phyloP scores from a whole-genome alignment of 2,797 vertebrate species.

The Odontamblyopus lacepedii region DNA sequence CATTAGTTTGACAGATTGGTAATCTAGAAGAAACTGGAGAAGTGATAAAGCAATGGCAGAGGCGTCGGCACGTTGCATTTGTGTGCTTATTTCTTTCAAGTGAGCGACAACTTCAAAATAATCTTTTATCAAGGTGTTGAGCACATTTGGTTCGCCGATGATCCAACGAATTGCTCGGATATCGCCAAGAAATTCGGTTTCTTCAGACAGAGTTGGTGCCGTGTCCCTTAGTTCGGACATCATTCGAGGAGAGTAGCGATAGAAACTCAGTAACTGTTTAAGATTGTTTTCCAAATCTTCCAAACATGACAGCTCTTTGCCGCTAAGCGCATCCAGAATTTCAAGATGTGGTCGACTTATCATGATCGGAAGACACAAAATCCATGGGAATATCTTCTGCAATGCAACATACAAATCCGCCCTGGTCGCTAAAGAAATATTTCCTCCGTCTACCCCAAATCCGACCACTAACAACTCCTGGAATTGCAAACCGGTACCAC shows the following conservation, averaged over 20 bases:
- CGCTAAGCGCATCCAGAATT: constrained; percentile 91
- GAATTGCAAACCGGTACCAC: constrained; percentile 84
- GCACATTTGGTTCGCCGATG: constrained; percentile 93
- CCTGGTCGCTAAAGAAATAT: constrained; percentile 86
- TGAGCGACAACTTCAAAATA: constrained; percentile 96
- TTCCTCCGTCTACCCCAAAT: constrained; percentile 89
- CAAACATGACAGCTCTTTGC: constrained; percentile 92
- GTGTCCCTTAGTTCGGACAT: constrained; percentile 89
- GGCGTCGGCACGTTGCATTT: constrained; percentile 90
- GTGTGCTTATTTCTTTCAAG: constrained; percentile 91
- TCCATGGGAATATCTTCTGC: constrained; percentile 91
- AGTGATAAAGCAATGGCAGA: constrained; percentile 92
- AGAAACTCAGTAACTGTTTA: constrained; percentile 95
- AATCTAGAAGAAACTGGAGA: constrained; percentile 95
- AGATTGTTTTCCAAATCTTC: constrained; percentile 96
- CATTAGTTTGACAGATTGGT: constrained; percentile 95
- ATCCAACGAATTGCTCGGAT: constrained; percentile 93
- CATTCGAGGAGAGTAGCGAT: constrained; percentile 93
- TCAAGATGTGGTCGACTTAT: constrained; percentile 93
- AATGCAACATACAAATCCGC: constrained; percentile 89
- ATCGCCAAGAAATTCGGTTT: constrained; percentile 93
- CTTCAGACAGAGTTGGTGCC: constrained; percentile 90
- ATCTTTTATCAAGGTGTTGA: constrained; percentile 95
- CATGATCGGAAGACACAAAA: constrained; percentile 93
- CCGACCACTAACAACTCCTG: constrained; percentile 90